Conservation (phyloP, 2,113 vertebrate genomes). For the Lagopus leucura region DNA sequence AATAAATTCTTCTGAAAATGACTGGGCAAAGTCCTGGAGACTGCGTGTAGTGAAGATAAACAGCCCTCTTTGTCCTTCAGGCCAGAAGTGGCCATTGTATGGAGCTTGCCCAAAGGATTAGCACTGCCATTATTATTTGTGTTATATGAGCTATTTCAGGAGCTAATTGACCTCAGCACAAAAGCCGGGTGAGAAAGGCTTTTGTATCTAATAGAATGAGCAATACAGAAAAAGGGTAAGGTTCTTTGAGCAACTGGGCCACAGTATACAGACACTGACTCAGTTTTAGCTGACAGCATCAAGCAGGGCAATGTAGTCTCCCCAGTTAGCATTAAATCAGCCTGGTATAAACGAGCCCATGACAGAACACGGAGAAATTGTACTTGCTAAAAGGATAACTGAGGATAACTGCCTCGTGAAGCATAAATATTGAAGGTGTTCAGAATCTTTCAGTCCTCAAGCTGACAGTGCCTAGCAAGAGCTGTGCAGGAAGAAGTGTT, state of each 20-base stretch:
- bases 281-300: slow-evolving; percentile 69
- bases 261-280: slow-evolving; percentile 63
- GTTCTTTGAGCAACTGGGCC: slow-evolving; percentile 65
- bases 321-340: slow-evolving; percentile 74
- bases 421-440: slow-evolving; percentile 62
- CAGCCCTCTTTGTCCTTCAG: slow-evolving; percentile 62
- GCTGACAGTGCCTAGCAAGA: background rate
- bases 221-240: slow-evolving; percentile 70
- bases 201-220: slow-evolving; percentile 76
- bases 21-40: slow-evolving; percentile 45
- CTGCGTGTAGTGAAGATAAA: slow-evolving; percentile 59
- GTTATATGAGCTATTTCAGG: slow-evolving; percentile 75
- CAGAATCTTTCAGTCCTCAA: background rate
- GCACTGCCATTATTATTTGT: slow-evolving; percentile 60
- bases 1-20: slow-evolving; percentile 67
- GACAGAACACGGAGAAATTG: slow-evolving; percentile 71
- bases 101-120: slow-evolving; percentile 65
- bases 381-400: slow-evolving; percentile 73
- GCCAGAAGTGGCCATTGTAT: slow-evolving; percentile 60
- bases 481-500: background rate
- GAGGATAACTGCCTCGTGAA: slow-evolving; percentile 65
- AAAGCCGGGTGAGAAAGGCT: slow-evolving; percentile 71
- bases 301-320: slow-evolving; percentile 72
- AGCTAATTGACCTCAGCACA: slow-evolving; percentile 68
- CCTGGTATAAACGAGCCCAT: slow-evolving; percentile 59